Conservation (phyloP, 2,113 vertebrate genomes). For the Baryphthengus martii region DNA sequence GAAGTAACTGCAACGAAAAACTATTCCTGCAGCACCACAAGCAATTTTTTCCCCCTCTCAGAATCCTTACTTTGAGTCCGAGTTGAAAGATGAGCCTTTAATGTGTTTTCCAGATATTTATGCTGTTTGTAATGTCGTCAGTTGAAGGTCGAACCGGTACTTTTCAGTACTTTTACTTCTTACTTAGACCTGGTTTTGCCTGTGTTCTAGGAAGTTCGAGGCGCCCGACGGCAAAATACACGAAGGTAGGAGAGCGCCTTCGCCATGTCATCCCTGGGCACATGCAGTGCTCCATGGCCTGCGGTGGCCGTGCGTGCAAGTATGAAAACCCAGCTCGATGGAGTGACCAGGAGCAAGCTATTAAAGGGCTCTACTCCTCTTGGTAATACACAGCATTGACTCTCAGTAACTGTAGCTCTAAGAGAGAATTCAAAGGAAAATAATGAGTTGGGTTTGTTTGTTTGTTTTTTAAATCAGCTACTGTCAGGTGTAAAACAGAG, state of each 20-base stretch:
- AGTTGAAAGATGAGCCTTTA: background rate
- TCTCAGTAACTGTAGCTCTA: background rate
- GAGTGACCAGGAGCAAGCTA: slow-evolving; percentile 88
- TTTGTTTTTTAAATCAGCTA: background rate
- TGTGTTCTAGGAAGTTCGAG: slow-evolving; percentile 72
- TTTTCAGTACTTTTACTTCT: too few relatives aligned
- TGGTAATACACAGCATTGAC: slow-evolving; percentile 75
- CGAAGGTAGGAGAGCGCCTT: slow-evolving; percentile 92
- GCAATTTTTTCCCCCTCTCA: background rate
- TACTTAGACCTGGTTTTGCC: too few relatives aligned
- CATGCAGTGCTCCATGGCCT: slow-evolving; percentile 96
- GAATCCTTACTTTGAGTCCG: background rate
- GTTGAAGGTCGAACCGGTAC: rapidly evolving
- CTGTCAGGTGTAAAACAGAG: background rate
- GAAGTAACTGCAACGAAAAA: background rate
- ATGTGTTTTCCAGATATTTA: background rate
- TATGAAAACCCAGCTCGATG: slow-evolving; percentile 94
- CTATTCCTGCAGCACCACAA: background rate
- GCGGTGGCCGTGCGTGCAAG: slow-evolving; percentile 93
- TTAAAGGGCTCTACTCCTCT: slow-evolving; percentile 93
- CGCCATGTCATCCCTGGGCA: slow-evolving; percentile 92
- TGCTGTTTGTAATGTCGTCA: background rate
- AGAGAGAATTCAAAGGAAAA: background rate
- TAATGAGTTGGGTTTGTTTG: rapidly evolving
- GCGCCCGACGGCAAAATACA: slow-evolving; percentile 92